Base-by-base conservation (phyloP, 1,140 invertebrate genomes). In the Holcopasites calliopsidis region DNA sequence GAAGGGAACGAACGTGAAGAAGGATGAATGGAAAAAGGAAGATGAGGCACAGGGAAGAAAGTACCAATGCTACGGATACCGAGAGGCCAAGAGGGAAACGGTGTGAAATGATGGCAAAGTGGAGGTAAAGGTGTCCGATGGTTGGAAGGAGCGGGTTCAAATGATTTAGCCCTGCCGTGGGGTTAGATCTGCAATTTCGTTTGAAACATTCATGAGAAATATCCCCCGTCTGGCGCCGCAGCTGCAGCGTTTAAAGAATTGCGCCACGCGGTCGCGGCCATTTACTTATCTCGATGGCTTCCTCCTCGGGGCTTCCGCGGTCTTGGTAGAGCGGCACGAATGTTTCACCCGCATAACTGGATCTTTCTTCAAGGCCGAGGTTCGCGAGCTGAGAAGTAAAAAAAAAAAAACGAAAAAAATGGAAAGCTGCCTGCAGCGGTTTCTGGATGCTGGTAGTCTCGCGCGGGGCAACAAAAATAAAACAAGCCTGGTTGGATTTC, bases 131-230 rank as follows among this genome's bases (percentile, higher is more conserved):
- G n/a, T 18, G 8, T 18, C 5, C 47, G 21, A 40, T 64, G 55
- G 52, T 61, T 42, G 50, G 64, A 54, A 66, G 73, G 70, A 55
- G 79, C 72, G 76, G 82, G 85, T 84, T 84, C 86, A 87, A 90
- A 89, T 90, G 88, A 90, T 90, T 90, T 89, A 90, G 82, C 85
- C 84, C 79, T 79, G 83, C 84, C 84, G 80, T 86, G 88, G 87
- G 88, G 87, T 90, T 89, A 88, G 88, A 90, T 89, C 84, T 83
- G 87, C 88, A 88, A 90, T 90, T 90, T 89, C 87, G 86, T 90
- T 90, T 89, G 88, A 88, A 90, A 89, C 88, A 89, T 89, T 90
- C 87, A 90, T 90, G 88, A 89, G 88, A 88, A 90, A 89, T 90
- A 88, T 90, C 84, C 84, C 86, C 71, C 77, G 78, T 76, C 76